Percentiles rank a stretch among this genome's conserved stretches.
Conservation (phyloP, 2,888 invertebrate genomes). For the Agonum fuliginosum region DNA sequence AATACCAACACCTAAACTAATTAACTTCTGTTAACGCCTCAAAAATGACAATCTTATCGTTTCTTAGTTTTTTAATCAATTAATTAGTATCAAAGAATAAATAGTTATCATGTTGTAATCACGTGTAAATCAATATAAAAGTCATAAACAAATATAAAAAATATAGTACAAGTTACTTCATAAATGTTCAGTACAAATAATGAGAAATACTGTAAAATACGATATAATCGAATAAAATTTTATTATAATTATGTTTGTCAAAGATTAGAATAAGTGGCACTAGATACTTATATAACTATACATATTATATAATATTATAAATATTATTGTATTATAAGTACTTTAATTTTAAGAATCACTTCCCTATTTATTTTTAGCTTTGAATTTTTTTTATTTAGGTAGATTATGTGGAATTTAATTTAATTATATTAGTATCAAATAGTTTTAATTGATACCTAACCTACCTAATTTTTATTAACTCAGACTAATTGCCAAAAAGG, state of each 20-base stretch:
- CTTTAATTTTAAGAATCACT: neutral
- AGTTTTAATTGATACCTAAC: neutral
- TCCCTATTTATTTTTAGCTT: neutral
- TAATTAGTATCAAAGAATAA: slow-evolving; percentile 52
- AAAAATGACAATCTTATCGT: slow-evolving; percentile 48
- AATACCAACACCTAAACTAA: neutral
- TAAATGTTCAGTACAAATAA: neutral
- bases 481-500: too few relatives aligned
- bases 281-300: slow-evolving; percentile 24
- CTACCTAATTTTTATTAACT: too few relatives aligned
- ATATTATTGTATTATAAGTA: too few relatives aligned
- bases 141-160: slow-evolving; percentile 22
- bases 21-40: slow-evolving; percentile 7
- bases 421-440: too few relatives aligned
- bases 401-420: neutral
- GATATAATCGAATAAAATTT: neutral
- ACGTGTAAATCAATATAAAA: slow-evolving; percentile 26
- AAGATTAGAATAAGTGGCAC: slow-evolving; percentile 28
- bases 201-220: neutral
- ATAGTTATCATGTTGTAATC: slow-evolving; percentile 36
- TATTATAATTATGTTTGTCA: slow-evolving; percentile 4
- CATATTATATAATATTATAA: too few relatives aligned
- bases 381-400: neutral
- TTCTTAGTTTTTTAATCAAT: slow-evolving; percentile 39
- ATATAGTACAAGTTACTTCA: slow-evolving; percentile 6